These are phyloP conservation scores for Crocallis elinguaria DNA, from an alignment of 2,888 invertebrate species.

Conservation along the genomic window DNA sequence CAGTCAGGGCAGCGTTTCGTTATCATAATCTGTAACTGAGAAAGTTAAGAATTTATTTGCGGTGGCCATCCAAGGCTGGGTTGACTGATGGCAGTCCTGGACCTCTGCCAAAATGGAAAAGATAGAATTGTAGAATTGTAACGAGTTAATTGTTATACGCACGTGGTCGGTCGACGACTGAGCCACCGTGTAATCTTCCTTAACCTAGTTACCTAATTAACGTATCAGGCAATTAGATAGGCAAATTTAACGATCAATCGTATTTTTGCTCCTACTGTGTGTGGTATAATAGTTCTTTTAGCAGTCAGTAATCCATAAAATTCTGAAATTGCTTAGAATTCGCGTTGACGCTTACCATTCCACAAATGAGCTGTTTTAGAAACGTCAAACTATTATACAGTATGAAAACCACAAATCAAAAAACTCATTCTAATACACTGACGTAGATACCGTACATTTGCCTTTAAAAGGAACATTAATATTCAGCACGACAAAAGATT, in stretches of 20 bases:
- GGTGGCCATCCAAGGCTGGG: conserved; percentile 62
- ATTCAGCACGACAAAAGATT: conserved; percentile 7
- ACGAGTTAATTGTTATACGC: conserved; percentile 43
- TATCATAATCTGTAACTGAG: conserved; percentile 4
- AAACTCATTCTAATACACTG: too few relatives aligned
- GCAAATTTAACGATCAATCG: conserved; percentile 26
- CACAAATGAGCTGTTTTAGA: too few relatives aligned
- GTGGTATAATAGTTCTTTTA: not conserved
- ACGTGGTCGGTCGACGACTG: conserved; percentile 32
- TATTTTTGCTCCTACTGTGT: not conserved
- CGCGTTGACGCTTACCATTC: too few relatives aligned
- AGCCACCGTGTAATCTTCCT: conserved; percentile 31
- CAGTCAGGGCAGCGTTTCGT: not conserved
- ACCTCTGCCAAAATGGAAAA: conserved; percentile 52
- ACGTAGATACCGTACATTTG: not conserved
- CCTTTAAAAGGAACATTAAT: not conserved
- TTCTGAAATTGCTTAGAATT: too few relatives aligned
- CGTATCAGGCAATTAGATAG: conserved; percentile 26
- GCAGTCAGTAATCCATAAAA: too few relatives aligned
- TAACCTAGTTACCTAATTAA: conserved; percentile 46
- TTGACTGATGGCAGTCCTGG: conserved; percentile 39
- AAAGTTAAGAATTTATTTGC: conserved; percentile 65
- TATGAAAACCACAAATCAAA: not conserved
- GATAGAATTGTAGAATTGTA: conserved; percentile 37
- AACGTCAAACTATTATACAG: not conserved